Percentiles rank a stretch among this genome's conserved stretches.
Conservation (phyloP, 2,113 vertebrate species). For the Ictalurus furcatus region DNA sequence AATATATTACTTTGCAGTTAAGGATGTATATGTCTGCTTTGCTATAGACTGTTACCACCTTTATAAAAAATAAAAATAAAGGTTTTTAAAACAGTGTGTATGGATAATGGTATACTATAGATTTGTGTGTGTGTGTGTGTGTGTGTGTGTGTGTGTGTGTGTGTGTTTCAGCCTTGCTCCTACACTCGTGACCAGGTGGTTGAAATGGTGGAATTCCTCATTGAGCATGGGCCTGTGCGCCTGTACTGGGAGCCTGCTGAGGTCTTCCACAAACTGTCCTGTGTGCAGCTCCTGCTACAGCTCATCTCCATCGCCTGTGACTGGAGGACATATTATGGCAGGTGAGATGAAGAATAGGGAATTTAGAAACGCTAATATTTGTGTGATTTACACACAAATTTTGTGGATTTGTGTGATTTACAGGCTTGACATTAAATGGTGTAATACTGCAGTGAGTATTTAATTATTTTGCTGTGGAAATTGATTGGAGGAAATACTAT, state of each 20-base stretch:
- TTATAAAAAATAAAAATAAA: no score
- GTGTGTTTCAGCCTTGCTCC: slow-evolving; percentile 82
- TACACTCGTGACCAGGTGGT: slow-evolving; percentile 97
- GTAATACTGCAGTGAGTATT: background rate
- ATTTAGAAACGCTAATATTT: background rate
- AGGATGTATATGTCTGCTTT: background rate
- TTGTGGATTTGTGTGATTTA: background rate
- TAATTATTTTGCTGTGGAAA: background rate
- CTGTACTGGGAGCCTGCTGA: slow-evolving; percentile 98
- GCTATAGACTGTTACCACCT: background rate
- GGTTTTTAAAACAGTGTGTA: background rate
- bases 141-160: background rate
- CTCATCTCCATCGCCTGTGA: slow-evolving; percentile 97
- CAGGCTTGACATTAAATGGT: background rate
- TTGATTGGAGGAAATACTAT: background rate
- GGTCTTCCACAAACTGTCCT: slow-evolving; percentile 95
- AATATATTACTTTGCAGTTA: background rate
- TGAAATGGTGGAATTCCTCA: slow-evolving; percentile 99
- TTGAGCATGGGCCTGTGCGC: slow-evolving; percentile 90
- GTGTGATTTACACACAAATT: background rate
- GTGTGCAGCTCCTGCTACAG: slow-evolving; percentile 94
- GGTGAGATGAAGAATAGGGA: slow-evolving; percentile 67
- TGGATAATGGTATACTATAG: background rate
- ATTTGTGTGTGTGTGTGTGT: background rate
- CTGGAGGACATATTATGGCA: slow-evolving; percentile 98